Conservation (phyloP, 1,140 invertebrate genomes). For the Apis mellifera region DNA sequence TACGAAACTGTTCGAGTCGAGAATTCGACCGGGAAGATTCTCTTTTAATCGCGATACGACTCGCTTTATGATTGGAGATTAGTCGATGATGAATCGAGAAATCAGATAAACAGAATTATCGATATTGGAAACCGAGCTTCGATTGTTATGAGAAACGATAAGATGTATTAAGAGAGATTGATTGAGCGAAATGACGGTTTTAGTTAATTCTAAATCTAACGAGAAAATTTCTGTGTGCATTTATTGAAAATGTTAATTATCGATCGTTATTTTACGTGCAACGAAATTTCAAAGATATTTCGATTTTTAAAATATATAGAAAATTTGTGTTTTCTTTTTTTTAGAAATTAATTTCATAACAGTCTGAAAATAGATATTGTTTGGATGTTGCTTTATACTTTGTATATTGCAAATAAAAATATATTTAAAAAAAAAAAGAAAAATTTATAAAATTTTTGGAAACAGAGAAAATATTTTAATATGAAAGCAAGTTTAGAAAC, state of each 20-base stretch:
- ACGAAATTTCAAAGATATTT: neutral
- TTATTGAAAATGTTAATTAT: neutral
- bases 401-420: no score
- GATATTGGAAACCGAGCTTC: no score
- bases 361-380: conserved; percentile 10
- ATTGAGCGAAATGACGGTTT: neutral
- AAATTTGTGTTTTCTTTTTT: neutral
- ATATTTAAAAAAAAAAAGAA: neutral
- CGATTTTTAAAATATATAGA: neutral
- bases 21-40: neutral
- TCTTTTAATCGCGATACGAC: no score
- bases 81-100: neutral
- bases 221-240: neutral
- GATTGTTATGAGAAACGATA: neutral
- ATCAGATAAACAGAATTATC: neutral
- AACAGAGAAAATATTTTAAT: neutral
- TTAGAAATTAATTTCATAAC: conserved; percentile 10
- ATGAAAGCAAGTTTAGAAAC: neutral
- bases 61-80: neutral
- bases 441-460: neutral
- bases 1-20: neutral
- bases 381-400: neutral
- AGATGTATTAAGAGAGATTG: neutral
- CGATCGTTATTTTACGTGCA: neutral
- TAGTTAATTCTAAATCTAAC: neutral